Percentiles rank a stretch among this genome's conserved stretches.
phyloP scores from a whole-genome alignment of 2,113 vertebrate genomes.

The Gyps fulvus region DNA sequence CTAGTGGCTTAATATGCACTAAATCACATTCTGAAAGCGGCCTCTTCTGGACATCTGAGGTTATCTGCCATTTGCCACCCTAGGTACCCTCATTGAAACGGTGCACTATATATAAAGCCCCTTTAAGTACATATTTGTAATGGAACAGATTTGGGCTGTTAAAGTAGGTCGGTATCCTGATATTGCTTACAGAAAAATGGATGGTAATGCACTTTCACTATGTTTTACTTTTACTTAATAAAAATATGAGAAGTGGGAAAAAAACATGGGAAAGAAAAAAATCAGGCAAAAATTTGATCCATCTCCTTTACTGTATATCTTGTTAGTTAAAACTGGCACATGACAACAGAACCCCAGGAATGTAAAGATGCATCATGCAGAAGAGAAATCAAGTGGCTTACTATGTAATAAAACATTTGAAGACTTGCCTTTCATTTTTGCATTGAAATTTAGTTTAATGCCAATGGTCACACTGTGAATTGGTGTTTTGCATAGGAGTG shows the following conservation, averaged over 20 bases:
- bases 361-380: neutral
- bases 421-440: neutral
- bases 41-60: neutral
- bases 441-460: neutral
- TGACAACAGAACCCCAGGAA: neutral
- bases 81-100: neutral
- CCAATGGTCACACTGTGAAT: neutral
- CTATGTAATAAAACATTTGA: neutral
- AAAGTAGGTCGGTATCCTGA: neutral
- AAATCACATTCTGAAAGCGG: neutral
- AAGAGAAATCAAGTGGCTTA: neutral
- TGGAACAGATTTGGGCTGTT: neutral
- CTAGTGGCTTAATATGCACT: neutral
- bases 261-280: neutral
- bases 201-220: neutral
- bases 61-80: neutral
- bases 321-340: neutral
- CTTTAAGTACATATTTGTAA: neutral
- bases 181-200: neutral
- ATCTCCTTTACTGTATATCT: neutral
- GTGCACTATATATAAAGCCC: neutral
- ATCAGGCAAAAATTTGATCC: neutral
- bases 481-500: neutral
- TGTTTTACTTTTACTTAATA: neutral
- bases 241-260: neutral